These are phyloP conservation scores for Alfaro cultratus DNA, from an alignment of 2,797 vertebrate genomes.

Conservation along the genomic window DNA sequence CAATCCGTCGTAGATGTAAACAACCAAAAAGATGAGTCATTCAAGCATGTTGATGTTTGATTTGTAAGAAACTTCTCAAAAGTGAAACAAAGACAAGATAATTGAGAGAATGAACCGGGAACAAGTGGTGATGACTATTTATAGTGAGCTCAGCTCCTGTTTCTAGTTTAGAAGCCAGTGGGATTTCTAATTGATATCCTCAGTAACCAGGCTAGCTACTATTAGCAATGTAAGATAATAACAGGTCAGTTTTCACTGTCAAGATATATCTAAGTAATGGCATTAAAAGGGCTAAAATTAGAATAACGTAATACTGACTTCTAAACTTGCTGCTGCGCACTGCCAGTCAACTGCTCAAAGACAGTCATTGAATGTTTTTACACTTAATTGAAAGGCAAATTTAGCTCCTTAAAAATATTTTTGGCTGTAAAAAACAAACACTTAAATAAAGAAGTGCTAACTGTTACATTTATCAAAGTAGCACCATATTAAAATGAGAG, in stretches of 20 bases:
- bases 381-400: not conserved
- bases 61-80: not conserved
- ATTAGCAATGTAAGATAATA: not conserved
- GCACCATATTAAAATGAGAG: not conserved
- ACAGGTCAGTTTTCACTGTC: not conserved
- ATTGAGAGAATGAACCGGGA: not conserved
- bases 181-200: not conserved
- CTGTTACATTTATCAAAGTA: not conserved
- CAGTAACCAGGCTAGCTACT: not conserved
- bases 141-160: not conserved
- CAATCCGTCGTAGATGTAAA: not conserved
- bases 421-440: not conserved
- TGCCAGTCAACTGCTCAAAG: not conserved
- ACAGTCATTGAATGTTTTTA: not conserved
- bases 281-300: not conserved
- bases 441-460: not conserved
- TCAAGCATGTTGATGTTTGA: not conserved
- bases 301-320: not conserved
- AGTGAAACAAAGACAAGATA: not conserved
- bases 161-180: not conserved
- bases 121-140: not conserved
- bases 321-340: not conserved
- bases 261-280: not conserved
- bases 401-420: not conserved
- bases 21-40: not conserved